Conservation (phyloP, 2,797 vertebrate genomes). For the Jordanella pulchra region DNA sequence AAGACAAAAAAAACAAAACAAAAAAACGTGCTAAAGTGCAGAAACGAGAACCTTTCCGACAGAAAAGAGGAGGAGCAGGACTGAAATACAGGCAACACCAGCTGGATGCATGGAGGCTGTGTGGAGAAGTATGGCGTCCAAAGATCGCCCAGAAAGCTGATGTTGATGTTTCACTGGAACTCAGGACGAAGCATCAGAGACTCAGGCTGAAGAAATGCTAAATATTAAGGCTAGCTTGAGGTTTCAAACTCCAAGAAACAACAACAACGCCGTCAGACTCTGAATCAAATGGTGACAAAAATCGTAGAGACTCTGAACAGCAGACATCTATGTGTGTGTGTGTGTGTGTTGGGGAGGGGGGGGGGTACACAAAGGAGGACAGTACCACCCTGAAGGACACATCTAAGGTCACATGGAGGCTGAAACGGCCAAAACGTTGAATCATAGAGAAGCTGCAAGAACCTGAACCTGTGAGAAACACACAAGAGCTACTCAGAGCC, state of each 20-base stretch:
- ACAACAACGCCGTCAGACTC: neutral
- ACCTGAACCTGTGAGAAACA: neutral
- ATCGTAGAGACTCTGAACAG: neutral
- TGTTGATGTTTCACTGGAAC: neutral
- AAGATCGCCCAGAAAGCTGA: neutral
- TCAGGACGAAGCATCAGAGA: neutral
- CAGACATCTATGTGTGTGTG: neutral
- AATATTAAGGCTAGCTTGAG: no score
- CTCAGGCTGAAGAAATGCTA: neutral
- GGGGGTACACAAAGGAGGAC: neutral
- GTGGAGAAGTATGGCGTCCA: neutral
- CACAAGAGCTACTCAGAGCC: no score
- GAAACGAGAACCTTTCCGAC: conserved; percentile 10
- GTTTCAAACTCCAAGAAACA: no score
- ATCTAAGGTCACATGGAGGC: neutral
- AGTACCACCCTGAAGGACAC: neutral
- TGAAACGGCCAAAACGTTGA: neutral
- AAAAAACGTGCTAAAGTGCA: conserved; percentile 20
- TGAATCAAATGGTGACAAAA: neutral
- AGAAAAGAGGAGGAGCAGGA: conserved; percentile 1
- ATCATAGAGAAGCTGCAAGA: neutral
- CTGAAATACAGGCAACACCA: neutral
- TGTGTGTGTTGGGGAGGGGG: no score
- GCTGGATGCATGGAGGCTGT: neutral
- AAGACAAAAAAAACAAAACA: neutral